Conservation (phyloP, 2,797 vertebrate species). For the Perodicticus potto region DNA sequence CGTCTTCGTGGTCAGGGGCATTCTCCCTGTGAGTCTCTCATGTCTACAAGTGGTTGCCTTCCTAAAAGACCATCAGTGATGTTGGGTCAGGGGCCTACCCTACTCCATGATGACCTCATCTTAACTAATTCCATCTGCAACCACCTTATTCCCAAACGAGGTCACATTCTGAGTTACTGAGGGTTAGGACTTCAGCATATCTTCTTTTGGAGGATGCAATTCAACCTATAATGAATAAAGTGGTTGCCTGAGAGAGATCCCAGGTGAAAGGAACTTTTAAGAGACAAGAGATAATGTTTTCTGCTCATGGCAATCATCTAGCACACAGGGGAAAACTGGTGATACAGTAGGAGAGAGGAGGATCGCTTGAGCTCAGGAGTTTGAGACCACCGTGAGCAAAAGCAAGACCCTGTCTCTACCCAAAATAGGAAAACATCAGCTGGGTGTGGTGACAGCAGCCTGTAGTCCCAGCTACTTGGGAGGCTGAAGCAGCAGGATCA, state of each 20-base stretch:
- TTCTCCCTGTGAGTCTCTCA: background rate
- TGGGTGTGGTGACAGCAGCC: background rate
- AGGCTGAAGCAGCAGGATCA: background rate
- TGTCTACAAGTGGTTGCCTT: background rate
- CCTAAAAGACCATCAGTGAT: background rate
- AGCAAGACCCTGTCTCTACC: background rate
- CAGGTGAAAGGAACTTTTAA: background rate
- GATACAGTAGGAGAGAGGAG: background rate
- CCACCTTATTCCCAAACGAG: background rate
- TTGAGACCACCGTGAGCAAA: background rate
- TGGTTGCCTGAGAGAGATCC: background rate
- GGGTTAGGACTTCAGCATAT: background rate
- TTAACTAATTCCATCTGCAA: background rate
- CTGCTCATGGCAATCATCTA: background rate
- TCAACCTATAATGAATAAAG: background rate
- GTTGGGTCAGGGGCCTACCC: background rate
- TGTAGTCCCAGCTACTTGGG: background rate
- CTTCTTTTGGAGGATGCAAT: background rate
- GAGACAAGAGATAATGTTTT: background rate
- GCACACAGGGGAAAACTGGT: background rate
- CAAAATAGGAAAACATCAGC: background rate
- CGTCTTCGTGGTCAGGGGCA: background rate
- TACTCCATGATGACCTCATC: background rate
- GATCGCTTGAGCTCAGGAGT: background rate
- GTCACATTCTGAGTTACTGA: background rate